A percentile compares a stretch with the other conserved stretches of the same genome.
Conservation (phyloP, 2,797 vertebrate genomes). For the Cephalopachus bancanus region DNA sequence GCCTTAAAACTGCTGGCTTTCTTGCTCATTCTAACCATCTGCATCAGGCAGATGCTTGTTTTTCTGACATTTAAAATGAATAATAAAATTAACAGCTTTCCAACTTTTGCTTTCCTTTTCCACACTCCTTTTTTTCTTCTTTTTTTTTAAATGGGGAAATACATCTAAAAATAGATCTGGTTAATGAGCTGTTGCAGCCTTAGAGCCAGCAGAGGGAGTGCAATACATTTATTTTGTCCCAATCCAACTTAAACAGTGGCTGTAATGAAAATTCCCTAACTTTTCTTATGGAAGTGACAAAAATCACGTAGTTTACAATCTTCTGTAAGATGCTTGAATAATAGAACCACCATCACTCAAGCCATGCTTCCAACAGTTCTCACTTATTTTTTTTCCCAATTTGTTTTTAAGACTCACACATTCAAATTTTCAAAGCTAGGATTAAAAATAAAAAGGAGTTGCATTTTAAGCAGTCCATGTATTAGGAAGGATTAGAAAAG, state of each 20-base stretch:
- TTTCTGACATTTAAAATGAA: conserved; percentile 69
- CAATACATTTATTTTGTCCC: background rate
- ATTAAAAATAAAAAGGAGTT: conserved; percentile 39
- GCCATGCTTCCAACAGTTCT: background rate
- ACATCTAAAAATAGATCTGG: conserved; percentile 51
- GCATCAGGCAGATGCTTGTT: conserved; percentile 27
- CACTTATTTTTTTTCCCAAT: conserved; percentile 17
- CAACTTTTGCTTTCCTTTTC: conserved; percentile 52
- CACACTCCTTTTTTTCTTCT: background rate
- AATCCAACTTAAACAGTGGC: background rate
- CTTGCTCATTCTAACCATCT: background rate
- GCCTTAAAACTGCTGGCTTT: conserved; percentile 4
- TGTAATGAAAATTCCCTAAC: background rate
- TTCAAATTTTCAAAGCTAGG: conserved; percentile 62
- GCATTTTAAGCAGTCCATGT: conserved; percentile 58
- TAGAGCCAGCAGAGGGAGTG: conserved; percentile 85
- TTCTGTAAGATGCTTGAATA: background rate
- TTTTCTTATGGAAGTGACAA: conserved; percentile 14
- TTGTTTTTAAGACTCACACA: conserved; percentile 30
- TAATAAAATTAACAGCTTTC: conserved; percentile 22
- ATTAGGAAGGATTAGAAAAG: conserved; percentile 76
- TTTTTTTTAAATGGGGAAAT: background rate
- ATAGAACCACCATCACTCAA: accelerated
- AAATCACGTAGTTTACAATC: background rate
- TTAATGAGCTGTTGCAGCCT: conserved; percentile 48